phyloP scores from a whole-genome alignment of 1,140 invertebrate genomes.

The Pseudomyrmex dendroicus region DNA sequence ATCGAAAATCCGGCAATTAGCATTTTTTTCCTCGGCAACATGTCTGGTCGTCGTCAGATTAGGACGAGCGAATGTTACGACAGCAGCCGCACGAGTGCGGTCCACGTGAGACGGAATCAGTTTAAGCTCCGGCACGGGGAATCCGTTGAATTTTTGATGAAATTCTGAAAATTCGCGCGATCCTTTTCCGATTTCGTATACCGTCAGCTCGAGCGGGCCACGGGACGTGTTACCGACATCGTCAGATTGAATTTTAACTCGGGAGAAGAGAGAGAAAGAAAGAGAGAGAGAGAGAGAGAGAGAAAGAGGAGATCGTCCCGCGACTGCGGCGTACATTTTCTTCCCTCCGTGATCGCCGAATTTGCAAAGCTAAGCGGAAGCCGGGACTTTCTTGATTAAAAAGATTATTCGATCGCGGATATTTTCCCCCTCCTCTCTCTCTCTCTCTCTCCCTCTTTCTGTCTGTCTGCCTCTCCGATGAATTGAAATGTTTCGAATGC shows the following conservation, averaged over 20 bases:
- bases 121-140: conserved; percentile 26
- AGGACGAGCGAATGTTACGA: neutral
- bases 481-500: conserved; percentile 58
- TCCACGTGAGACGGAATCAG: conserved; percentile 32
- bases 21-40: conserved; percentile 4
- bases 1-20: conserved; percentile 15
- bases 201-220: conserved; percentile 26
- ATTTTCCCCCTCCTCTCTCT: neutral
- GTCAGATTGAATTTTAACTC: conserved; percentile 70
- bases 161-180: conserved; percentile 57
- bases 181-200: conserved; percentile 61
- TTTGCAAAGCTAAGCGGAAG: conserved; percentile 57
- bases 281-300: neutral
- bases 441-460: too few relatives aligned
- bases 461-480: conserved; percentile 1
- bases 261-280: neutral
- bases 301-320: conserved; percentile 3
- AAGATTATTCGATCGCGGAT: conserved; percentile 54
- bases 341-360: conserved; percentile 47
- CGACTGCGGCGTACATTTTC: conserved; percentile 36
- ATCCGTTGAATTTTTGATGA: conserved; percentile 61
- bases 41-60: conserved; percentile 9
- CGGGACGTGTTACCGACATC: conserved; percentile 60
- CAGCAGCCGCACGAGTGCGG: conserved; percentile 3
- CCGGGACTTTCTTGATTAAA: conserved; percentile 57